Evolutionary conservation across 2,888 invertebrate genomes (phyloP), one percentile per base, ranked within the genome.

Genomic region (Nysson spinosus): DNA sequence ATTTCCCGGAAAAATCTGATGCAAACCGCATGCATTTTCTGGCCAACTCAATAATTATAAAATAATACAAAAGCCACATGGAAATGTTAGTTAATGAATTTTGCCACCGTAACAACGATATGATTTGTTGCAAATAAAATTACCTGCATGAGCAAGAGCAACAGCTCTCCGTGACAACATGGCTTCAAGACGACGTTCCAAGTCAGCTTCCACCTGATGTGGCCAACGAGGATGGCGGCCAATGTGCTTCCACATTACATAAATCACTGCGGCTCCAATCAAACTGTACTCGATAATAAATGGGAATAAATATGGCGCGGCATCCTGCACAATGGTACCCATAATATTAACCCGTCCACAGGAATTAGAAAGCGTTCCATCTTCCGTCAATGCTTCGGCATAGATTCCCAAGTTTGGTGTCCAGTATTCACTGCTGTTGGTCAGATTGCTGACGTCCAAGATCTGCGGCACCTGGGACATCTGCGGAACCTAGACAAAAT

Each of bases 241-340:
- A 87, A 96, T 96, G 85, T 96, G 96, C 85, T 95, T 94, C 97
- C 97, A 98, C 96, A 97, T 97, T 49, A 97, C 95, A 87, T 96
- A 97, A 81, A 97, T 93, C 32, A 98, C 97, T 47, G 97, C 96
- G 44, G 97, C 96, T 14, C 97, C 97, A 82, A 98, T 96, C 71
- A 98, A 89, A 67, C 97, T 96, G 88, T 98, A 98, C 86, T 98
- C 96, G 81, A 98, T 96, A 82, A 97, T 96, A 88, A 97, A 97
- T 0, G 98, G 98, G 88, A 96, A 98, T 46, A 98, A 90, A 87
- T 96, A 98, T 0, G 98, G 98, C 6, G 97, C 96, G 0, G 97
- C 95, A 84, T 96, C 96, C 80, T 95, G 92, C 5, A 97, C 96
- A 78, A 97, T 96, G 42, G 93, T 94, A 37, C 96, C 96, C 96